Percentiles rank a stretch among this genome's conserved stretches.
These are phyloP conservation scores for Sphinx pinastri DNA, from an alignment of 2,888 invertebrate genomes.

Conservation along the genomic window DNA sequence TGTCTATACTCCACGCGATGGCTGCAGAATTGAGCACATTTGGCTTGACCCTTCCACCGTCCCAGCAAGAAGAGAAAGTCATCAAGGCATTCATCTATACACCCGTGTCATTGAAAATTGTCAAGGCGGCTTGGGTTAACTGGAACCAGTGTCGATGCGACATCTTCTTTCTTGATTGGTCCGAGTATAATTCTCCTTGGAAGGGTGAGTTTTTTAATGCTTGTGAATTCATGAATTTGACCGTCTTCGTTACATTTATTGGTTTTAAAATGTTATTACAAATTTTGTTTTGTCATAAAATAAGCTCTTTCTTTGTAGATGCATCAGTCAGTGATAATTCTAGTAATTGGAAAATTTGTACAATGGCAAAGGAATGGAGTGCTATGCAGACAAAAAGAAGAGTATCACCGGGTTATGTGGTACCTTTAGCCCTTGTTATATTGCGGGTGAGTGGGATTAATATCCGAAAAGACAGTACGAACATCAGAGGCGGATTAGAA, in stretches of 20 bases:
- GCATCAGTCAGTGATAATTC: conserved; percentile 34
- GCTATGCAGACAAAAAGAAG: conserved; percentile 62
- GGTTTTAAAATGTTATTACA: too few species aligned
- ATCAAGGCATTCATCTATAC: conserved; percentile 60
- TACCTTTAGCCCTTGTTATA: conserved; percentile 53
- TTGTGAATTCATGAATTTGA: too few species aligned
- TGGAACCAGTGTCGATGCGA: conserved; percentile 70
- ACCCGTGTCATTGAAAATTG: conserved; percentile 63
- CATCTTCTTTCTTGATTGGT: conserved; percentile 73
- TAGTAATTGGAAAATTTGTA: conserved; percentile 54
- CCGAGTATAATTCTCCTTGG: conserved; percentile 62
- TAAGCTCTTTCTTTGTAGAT: neutral
- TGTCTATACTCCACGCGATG: conserved; percentile 68
- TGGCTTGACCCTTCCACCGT: conserved; percentile 65
- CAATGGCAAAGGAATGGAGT: conserved; percentile 66
- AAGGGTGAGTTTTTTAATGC: conserved; percentile 52
- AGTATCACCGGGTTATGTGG: conserved; percentile 56
- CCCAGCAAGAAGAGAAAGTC: conserved; percentile 58
- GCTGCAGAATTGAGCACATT: conserved; percentile 70
- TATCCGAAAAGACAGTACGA: too few species aligned
- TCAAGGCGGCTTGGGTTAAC: conserved; percentile 65
- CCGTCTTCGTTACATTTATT: too few species aligned
- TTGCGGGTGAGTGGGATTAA: conserved; percentile 53
- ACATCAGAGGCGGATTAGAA: too few species aligned
- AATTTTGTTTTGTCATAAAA: too few species aligned